Conservation (phyloP, 2,113 vertebrate genomes). For the Struthio camelus region DNA sequence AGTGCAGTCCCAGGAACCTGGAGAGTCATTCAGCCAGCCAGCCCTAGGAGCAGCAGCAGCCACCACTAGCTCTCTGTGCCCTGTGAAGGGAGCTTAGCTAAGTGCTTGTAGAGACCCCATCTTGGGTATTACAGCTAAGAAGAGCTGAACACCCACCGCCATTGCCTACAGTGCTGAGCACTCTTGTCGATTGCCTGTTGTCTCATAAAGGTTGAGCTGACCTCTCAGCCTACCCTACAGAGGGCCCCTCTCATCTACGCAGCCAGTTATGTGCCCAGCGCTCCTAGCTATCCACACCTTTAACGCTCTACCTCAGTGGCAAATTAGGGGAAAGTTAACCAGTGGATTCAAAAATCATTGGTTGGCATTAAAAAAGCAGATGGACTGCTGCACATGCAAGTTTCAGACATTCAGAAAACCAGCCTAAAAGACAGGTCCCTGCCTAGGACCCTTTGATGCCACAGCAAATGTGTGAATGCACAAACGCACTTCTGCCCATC, state of each 20-base stretch:
- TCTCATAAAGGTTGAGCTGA: neutral
- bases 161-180: neutral
- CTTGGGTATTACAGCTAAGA: too few relatives aligned
- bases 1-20: neutral
- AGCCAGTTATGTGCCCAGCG: neutral
- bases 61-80: neutral
- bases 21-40: neutral
- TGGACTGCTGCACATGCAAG: fast-evolving
- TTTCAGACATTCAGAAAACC: neutral
- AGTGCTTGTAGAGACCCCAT: neutral
- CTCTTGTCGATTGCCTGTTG: neutral
- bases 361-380: neutral
- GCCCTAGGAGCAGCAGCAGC: neutral
- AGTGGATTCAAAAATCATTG: neutral
- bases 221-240: neutral
- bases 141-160: neutral
- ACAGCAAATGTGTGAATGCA: neutral
- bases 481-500: too few relatives aligned
- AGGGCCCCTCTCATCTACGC: neutral
- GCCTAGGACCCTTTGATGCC: neutral
- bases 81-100: neutral
- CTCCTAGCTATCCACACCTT: neutral
- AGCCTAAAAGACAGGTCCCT: neutral
- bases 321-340: neutral
- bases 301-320: neutral